Evolutionary conservation across 2,113 vertebrate genomes (phyloP), one percentile per base, ranked within the genome.

Genomic region (Thomomys bottae): DNA sequence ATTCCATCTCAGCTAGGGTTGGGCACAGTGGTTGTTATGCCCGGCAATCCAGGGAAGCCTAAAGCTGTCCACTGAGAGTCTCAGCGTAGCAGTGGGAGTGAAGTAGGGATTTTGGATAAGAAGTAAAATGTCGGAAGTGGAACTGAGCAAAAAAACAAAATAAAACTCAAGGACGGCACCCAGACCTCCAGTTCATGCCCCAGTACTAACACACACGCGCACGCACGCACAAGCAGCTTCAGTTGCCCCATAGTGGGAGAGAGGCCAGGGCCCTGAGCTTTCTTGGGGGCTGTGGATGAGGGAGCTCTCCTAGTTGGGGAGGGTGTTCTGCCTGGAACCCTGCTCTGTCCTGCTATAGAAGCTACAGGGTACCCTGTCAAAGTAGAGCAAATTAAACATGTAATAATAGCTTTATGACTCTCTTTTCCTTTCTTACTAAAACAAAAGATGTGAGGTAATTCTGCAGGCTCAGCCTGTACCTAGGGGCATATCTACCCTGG

Each of bases 401-500:
- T 64, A 24, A 26, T 38, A 20, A 54, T 18, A 59, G 70, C 70
- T 68, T 28, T 75, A 11, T 3, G n/a, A 49, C 67, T 90, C 86
- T 82, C 42, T 67, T 49, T 77, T 32, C 23, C 68, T 32, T 32
- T 68, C 54, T 87, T 79, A 70, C 34, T 87, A 90, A 68, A 82
- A 85, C 59, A 54, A 64, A 84, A 89, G 59, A 28, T 0, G 63
- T 11, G 57, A 75, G 80, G 26, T 79, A 34, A 30, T 76, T 86
- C 67, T 57, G 28, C 11, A 32, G 84, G 54, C n/a, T 81, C 34
- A 64, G 36, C 42, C 45, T 32, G 0, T 77, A 30, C 93, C 87
- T 49, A 61, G 59, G 91, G 87, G 57, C 87, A 86, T 72, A 30
- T 66, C 10, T 40, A 45, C 17, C 30, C 96, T 93, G 95, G 97